A percentile compares a stretch with the other conserved stretches of the same genome.
Conservation (phyloP, 2,113 vertebrate species). For the Pimephales promelas region DNA sequence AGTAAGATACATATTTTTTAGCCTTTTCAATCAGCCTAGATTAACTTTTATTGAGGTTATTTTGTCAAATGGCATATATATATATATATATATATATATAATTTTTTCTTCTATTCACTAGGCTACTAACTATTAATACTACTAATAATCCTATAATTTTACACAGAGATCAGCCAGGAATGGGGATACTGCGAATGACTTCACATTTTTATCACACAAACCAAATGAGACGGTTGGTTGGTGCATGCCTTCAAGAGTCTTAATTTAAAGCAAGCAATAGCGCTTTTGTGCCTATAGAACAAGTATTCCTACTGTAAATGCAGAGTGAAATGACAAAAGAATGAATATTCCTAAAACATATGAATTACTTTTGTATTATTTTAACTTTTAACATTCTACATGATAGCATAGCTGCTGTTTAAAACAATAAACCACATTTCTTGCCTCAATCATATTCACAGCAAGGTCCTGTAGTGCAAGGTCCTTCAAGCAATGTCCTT, state of each 20-base stretch:
- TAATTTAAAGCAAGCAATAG: neutral
- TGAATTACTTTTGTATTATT: neutral
- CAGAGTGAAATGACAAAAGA: neutral
- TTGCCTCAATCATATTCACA: neutral
- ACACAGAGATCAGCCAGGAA: too few species aligned
- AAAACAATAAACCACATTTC: neutral
- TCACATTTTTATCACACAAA: neutral
- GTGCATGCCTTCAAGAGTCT: neutral
- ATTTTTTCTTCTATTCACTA: too few species aligned
- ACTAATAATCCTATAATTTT: too few species aligned
- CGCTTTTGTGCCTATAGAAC: neutral
- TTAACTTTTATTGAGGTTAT: too few species aligned
- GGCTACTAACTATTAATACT: too few species aligned
- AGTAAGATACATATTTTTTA: neutral
- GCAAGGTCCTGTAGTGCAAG: neutral
- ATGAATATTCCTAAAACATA: neutral
- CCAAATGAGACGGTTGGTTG: neutral
- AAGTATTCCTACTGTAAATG: neutral
- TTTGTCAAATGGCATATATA: too few species aligned
- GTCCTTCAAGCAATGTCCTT: neutral
- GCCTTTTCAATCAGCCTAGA: too few species aligned
- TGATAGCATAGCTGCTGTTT: neutral
- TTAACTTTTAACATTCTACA: neutral
- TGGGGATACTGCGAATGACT: accelerated
- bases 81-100: too few species aligned